phyloP scores from a whole-genome alignment of 2,888 invertebrate species.

The Thecocarcelia acutangulata region DNA sequence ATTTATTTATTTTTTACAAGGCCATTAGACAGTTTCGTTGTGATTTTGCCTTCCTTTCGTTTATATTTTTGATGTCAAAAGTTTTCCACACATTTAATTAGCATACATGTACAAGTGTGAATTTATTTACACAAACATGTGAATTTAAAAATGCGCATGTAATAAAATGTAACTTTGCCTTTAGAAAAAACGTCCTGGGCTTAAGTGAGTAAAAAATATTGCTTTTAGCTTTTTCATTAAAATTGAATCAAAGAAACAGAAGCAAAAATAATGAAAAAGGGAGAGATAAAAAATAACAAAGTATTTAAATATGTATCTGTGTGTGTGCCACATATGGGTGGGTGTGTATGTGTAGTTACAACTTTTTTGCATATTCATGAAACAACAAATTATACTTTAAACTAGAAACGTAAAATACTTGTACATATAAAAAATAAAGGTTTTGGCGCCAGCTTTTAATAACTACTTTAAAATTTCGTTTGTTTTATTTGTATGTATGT shows the following conservation, averaged over 20 bases:
- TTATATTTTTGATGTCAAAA: conserved; percentile 17
- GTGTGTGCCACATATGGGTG: not conserved
- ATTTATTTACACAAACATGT: conserved; percentile 5
- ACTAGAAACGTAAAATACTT: conserved; percentile 17
- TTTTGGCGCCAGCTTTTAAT: conserved; percentile 59
- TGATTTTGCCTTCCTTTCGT: not conserved
- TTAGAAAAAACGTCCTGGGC: not conserved
- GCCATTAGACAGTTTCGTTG: not conserved
- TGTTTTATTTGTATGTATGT: conserved; percentile 40
- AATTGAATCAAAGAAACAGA: not conserved
- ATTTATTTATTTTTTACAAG: not conserved
- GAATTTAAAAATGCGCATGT: not conserved
- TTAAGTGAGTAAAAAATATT: not conserved
- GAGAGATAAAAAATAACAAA: not conserved
- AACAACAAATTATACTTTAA: conserved; percentile 43
- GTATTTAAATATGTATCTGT: too few species aligned
- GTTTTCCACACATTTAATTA: conserved; percentile 46
- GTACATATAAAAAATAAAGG: conserved; percentile 6
- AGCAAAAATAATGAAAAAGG: not conserved
- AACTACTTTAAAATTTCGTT: conserved; percentile 50
- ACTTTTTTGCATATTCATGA: conserved; percentile 56
- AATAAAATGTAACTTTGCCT: conserved; percentile 8
- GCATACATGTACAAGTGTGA: conserved; percentile 23
- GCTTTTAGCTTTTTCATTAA: conserved; percentile 8
- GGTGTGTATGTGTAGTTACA: not conserved